Percentiles rank a stretch among this genome's conserved stretches.
Conservation (phyloP, 2,797 vertebrate species). For the Alectoris magna region DNA sequence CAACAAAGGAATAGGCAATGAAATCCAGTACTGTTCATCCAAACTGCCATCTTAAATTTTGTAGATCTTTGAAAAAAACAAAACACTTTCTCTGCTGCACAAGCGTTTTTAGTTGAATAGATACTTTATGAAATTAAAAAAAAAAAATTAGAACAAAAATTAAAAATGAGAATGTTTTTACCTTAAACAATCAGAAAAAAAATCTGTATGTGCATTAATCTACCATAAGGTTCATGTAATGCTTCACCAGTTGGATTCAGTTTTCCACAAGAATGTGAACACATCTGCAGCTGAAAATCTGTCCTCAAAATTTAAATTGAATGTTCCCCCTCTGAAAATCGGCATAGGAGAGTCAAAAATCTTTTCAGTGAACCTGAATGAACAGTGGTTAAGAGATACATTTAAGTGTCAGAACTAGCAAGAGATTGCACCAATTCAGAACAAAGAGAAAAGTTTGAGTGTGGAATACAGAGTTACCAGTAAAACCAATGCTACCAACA, state of each 20-base stretch:
- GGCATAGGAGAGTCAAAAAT: not conserved
- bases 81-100: not conserved
- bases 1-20: not conserved
- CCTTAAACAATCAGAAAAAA: conserved; percentile 12
- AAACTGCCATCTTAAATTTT: not conserved
- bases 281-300: not conserved
- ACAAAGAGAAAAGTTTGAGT: not conserved
- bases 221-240: not conserved
- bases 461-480: not conserved
- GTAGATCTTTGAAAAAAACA: not conserved
- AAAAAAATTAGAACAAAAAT: not conserved
- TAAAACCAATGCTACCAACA: not conserved
- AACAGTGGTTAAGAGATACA: not conserved
- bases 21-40: not conserved
- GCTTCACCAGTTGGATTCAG: not conserved
- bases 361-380: not conserved
- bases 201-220: not conserved
- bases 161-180: not conserved
- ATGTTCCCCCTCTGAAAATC: not conserved
- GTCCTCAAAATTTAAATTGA: not conserved
- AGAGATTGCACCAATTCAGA: not conserved
- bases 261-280: not conserved
- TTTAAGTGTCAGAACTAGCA: not conserved
- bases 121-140: not conserved
- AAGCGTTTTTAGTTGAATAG: not conserved